Conservation (phyloP, 2,113 vertebrate genomes). For the Eubucco bourcierii region DNA sequence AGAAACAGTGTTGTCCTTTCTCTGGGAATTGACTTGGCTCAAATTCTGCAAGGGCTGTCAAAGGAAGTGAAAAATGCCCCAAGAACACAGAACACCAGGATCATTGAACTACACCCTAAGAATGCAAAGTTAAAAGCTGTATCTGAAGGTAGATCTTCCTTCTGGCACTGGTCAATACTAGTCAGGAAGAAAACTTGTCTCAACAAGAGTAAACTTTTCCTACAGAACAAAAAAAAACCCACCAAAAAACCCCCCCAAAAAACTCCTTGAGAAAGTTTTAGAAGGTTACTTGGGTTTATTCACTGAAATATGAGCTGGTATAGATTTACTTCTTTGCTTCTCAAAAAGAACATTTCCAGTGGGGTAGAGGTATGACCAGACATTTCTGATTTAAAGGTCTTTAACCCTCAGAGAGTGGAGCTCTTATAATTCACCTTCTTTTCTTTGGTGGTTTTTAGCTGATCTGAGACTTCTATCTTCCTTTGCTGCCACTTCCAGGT, state of each 20-base stretch:
- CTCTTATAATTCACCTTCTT: neutral
- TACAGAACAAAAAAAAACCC: neutral
- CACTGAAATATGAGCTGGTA: neutral
- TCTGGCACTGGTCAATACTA: neutral
- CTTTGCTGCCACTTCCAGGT: neutral
- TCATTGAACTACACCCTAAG: neutral
- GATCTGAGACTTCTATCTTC: neutral
- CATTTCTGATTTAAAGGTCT: neutral
- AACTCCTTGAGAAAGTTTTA: neutral
- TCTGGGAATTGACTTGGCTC: neutral
- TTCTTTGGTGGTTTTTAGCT: neutral
- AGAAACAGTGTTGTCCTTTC: neutral
- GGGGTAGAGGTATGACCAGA: neutral
- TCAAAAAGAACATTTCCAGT: neutral
- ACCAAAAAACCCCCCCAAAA: too few relatives aligned
- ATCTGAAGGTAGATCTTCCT: neutral
- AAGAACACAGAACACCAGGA: neutral
- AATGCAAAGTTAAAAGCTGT: neutral
- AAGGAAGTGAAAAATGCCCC: neutral
- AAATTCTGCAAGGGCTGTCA: neutral
- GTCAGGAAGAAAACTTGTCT: neutral
- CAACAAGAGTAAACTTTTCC: neutral
- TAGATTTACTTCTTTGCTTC: neutral
- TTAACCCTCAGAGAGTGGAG: neutral
- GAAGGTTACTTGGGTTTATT: neutral